Percentiles rank a stretch among this genome's conserved stretches.
Conservation (phyloP, 2,888 invertebrate species). For the Enchytraeus crypticus region DNA sequence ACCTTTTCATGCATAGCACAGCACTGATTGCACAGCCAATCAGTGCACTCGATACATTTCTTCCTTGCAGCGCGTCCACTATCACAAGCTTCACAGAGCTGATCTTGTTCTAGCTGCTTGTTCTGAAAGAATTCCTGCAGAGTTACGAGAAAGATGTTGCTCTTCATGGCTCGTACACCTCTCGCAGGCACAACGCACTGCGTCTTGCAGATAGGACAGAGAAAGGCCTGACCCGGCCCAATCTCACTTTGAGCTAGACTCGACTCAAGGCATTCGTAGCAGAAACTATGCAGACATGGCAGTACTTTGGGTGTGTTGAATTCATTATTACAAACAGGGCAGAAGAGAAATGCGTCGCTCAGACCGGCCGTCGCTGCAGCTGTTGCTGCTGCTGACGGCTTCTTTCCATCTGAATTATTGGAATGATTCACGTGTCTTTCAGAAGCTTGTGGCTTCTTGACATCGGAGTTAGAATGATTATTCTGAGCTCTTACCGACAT, state of each 20-base stretch:
- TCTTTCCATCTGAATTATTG: neutral
- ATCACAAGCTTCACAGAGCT: conserved; percentile 28
- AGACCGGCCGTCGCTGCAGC: neutral
- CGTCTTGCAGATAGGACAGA: conserved; percentile 28
- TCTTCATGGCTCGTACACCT: conserved; percentile 25
- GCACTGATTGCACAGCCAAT: conserved; percentile 29
- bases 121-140: conserved; percentile 26
- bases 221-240: conserved; percentile 26
- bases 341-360: conserved; percentile 19
- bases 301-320: conserved; percentile 34
- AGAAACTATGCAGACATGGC: conserved; percentile 38
- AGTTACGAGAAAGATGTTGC: conserved; percentile 29
- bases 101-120: conserved; percentile 20
- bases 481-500: no score
- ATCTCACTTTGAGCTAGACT: conserved; percentile 26
- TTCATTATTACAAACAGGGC: conserved; percentile 32
- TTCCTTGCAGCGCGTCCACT: conserved; percentile 16
- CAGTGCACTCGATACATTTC: conserved; percentile 29
- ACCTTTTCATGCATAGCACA: conserved; percentile 25
- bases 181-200: conserved; percentile 25
- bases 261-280: conserved; percentile 30
- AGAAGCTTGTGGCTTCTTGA: neutral
- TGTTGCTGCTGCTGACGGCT: neutral
- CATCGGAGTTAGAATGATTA: no score
- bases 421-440: neutral